A percentile compares a stretch with the other conserved stretches of the same genome.
Conservation (phyloP, 2,888 invertebrate species). For the Shargacucullia verbasci region DNA sequence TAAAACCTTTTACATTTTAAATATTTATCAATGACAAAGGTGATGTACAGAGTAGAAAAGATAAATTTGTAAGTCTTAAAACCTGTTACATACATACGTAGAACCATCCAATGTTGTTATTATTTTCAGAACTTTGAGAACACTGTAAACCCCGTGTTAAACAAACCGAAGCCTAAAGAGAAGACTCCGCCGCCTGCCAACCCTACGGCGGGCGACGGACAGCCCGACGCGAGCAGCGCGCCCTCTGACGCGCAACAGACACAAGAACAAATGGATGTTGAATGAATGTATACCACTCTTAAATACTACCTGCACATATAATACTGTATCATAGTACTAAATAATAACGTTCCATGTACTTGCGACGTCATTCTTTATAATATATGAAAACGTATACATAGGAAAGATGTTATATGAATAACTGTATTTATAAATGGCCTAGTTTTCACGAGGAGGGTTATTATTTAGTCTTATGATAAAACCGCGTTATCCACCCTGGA, state of each 20-base stretch:
- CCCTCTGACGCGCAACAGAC: constrained; percentile 56
- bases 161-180: constrained; percentile 96
- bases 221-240: constrained; percentile 58
- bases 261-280: constrained; percentile 85
- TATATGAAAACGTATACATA: constrained; percentile 7
- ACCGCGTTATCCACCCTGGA: constrained; percentile 52
- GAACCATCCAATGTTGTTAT: constrained; percentile 39
- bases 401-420: constrained; percentile 20
- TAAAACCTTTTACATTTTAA: no score
- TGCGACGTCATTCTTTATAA: constrained; percentile 17
- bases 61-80: no score
- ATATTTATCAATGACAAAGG: no score
- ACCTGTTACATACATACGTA: background rate
- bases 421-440: constrained; percentile 26
- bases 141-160: constrained; percentile 93
- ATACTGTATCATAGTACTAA: constrained; percentile 60
- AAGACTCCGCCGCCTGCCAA: constrained; percentile 84
- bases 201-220: constrained; percentile 71
- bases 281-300: constrained; percentile 66
- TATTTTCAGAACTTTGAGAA: constrained; percentile 88
- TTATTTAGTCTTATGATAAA: constrained; percentile 61
- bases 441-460: constrained; percentile 32
- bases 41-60: no score
- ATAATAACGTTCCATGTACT: constrained; percentile 57
- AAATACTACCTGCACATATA: constrained; percentile 49